Evolutionary conservation across 2,113 vertebrate species (phyloP).

Genomic region (Larimichthys crocea): DNA sequence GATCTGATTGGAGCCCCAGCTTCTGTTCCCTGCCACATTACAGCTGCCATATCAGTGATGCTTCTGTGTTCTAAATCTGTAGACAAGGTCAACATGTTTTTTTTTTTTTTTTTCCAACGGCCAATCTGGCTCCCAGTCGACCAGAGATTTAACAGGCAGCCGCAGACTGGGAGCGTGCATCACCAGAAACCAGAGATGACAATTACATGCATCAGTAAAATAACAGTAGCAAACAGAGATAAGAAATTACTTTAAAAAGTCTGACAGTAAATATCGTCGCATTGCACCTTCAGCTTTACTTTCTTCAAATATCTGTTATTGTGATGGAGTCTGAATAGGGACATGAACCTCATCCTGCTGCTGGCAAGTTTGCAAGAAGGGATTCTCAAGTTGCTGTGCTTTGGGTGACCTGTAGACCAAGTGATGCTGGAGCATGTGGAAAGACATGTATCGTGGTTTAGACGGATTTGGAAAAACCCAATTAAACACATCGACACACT

Average conservation of each 20-base stretch:
- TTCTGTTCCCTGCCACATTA: slow-evolving; percentile 74
- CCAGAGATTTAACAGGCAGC: slow-evolving; percentile 57
- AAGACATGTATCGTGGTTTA: slow-evolving; percentile 67
- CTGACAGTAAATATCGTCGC: slow-evolving; percentile 47
- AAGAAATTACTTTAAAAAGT: slow-evolving; percentile 42
- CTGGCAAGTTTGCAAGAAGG: slow-evolving; percentile 22
- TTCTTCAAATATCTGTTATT: slow-evolving; percentile 47
- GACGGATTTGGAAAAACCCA: slow-evolving; percentile 73
- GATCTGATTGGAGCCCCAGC: slow-evolving; percentile 71
- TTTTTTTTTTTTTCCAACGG: slow-evolving; percentile 10
- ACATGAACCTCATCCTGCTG: slow-evolving; percentile 37
- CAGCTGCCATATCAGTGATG: slow-evolving; percentile 77
- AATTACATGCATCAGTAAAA: slow-evolving; percentile 62
- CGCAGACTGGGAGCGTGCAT: slow-evolving; percentile 43
- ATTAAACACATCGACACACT: slow-evolving; percentile 63
- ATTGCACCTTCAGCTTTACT: slow-evolving; percentile 43
- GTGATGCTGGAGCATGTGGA: slow-evolving; percentile 59
- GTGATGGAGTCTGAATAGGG: slow-evolving; percentile 31
- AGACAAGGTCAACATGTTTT: slow-evolving; percentile 78
- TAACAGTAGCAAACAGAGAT: slow-evolving; percentile 48
- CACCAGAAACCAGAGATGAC: slow-evolving; percentile 56
- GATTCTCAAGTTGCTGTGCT: slow-evolving; percentile 31
- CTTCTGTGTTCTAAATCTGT: slow-evolving; percentile 76
- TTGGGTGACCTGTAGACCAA: slow-evolving; percentile 37
- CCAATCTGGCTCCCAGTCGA: slow-evolving; percentile 70